Evolutionary conservation across 2,888 invertebrate species (phyloP).

Genomic region (Liodrosophila aerea): DNA sequence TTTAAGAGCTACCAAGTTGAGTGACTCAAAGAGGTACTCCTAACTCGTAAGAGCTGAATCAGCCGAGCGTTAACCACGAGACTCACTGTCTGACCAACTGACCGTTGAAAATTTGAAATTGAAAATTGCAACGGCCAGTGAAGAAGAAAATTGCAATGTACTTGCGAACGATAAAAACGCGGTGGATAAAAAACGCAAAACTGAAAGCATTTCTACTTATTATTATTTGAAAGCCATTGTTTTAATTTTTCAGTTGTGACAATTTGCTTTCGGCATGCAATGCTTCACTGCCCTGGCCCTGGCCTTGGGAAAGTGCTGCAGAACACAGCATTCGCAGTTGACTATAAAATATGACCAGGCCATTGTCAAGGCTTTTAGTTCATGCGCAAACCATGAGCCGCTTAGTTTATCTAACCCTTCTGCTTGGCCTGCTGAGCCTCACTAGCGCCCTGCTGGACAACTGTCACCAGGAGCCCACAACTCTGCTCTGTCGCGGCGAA

Average conservation of each 20-base stretch:
- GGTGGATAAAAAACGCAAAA: slow-evolving; percentile 12
- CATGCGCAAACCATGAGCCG: slow-evolving; percentile 60
- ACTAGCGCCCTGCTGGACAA: slow-evolving; percentile 43
- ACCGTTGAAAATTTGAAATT: slow-evolving; percentile 80
- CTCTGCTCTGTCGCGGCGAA: slow-evolving; percentile 83
- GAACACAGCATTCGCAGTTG: slow-evolving; percentile 17
- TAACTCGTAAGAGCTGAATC: slow-evolving; percentile 12
- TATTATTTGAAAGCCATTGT: slow-evolving; percentile 50
- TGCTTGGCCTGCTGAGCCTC: slow-evolving; percentile 23
- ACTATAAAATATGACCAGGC: slow-evolving; percentile 66
- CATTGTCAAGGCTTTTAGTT: slow-evolving; percentile 68
- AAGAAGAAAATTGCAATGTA: slow-evolving; percentile 78
- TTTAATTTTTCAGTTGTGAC: slow-evolving; percentile 71
- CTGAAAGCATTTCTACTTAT: slow-evolving; percentile 59
- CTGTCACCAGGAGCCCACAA: slow-evolving; percentile 45
- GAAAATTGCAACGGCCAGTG: slow-evolving; percentile 74
- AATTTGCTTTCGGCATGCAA: slow-evolving; percentile 58
- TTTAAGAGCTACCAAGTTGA: slow-evolving; percentile 42
- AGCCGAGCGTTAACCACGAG: slow-evolving; percentile 60
- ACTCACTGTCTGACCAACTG: slow-evolving; percentile 70
- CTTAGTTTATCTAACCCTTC: not conserved
- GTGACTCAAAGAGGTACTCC: slow-evolving; percentile 18
- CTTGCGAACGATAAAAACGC: slow-evolving; percentile 43
- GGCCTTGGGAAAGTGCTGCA: slow-evolving; percentile 67
- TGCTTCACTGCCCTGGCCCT: slow-evolving; percentile 60